These are phyloP conservation scores for Drosophila dunni DNA, from an alignment of 1,140 invertebrate species.

Conservation along the genomic window DNA sequence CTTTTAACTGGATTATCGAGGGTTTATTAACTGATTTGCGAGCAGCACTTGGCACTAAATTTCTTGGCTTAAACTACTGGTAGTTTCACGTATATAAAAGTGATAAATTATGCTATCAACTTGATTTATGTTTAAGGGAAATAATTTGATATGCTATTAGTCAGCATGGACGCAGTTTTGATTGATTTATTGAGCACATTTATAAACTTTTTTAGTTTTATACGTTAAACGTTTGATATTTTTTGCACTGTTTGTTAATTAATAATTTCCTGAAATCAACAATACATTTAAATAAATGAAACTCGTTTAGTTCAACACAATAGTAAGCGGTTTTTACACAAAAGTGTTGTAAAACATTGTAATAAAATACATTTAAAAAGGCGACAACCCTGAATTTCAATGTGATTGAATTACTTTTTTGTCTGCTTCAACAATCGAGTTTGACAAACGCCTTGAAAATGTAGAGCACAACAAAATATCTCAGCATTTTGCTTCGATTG, in stretches of 20 bases:
- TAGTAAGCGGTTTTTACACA: too few relatives aligned
- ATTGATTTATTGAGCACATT: background rate
- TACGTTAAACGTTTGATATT: too few relatives aligned
- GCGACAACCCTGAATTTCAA: constrained; percentile 15
- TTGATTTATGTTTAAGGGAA: background rate
- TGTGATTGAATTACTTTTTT: background rate
- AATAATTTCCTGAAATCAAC: background rate
- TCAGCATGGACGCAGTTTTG: background rate
- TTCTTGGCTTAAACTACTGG: background rate
- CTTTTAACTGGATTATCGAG: constrained; percentile 11
- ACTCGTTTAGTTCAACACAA: background rate
- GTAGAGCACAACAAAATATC: background rate
- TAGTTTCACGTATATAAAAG: background rate
- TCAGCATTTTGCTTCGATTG: constrained; percentile 1
- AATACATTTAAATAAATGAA: background rate
- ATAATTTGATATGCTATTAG: background rate
- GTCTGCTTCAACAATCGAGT: constrained; percentile 9
- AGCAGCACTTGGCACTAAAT: background rate
- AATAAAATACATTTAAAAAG: background rate
- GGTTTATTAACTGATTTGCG: background rate
- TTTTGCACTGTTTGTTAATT: too few relatives aligned
- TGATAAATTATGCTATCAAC: background rate
- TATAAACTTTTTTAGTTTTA: background rate
- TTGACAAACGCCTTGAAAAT: constrained; percentile 1
- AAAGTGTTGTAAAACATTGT: background rate